These are phyloP conservation scores for Phocoena sinus DNA, from an alignment of 2,113 vertebrate species.

Conservation along the genomic window DNA sequence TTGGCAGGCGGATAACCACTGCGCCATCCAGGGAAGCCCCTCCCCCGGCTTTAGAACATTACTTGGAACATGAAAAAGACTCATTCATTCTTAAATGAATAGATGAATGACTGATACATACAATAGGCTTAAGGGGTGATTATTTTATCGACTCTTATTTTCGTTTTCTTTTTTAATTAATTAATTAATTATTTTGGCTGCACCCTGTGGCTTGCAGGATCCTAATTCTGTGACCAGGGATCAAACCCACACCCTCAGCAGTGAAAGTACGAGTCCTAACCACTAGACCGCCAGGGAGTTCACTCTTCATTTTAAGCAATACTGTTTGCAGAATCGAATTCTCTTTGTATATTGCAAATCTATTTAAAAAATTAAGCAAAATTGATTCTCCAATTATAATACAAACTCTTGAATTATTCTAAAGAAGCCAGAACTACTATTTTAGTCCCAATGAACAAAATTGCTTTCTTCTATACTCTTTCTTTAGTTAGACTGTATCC, in stretches of 20 bases:
- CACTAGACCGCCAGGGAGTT: background rate
- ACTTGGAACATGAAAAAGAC: background rate
- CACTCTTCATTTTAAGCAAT: background rate
- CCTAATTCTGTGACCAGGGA: background rate
- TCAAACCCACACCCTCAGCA: background rate
- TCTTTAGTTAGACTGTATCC: background rate
- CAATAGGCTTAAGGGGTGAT: background rate
- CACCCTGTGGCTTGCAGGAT: background rate
- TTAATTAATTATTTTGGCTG: background rate
- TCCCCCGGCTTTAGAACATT: background rate
- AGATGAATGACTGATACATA: background rate
- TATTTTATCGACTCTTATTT: background rate
- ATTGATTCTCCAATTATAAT: background rate
- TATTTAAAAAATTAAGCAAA: background rate
- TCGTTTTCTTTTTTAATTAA: background rate
- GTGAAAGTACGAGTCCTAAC: background rate
- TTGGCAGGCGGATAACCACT: background rate
- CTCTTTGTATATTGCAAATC: background rate
- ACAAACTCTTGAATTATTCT: background rate
- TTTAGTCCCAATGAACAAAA: background rate
- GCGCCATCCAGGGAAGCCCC: background rate
- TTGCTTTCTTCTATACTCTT: background rate
- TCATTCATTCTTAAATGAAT: background rate
- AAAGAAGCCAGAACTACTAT: background rate
- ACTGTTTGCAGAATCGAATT: background rate